Evolutionary conservation across 64 coral and sea anemone species (phyloP), one percentile per base, ranked within the genome.

Genomic region (Exaiptasia diaphana): DNA sequence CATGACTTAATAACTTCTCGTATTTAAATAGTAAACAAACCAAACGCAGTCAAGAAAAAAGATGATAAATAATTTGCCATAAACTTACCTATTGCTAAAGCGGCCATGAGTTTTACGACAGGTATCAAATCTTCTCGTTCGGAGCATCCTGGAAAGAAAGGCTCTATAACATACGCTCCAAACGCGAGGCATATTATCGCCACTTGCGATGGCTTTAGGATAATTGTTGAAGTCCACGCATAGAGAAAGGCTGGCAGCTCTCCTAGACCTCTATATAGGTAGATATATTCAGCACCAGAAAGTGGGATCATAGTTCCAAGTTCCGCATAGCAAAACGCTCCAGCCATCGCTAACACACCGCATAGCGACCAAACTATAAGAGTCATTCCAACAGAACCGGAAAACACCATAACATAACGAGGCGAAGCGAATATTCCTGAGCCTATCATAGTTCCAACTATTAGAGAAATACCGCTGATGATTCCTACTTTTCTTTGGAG

Each of bases 391-490:
- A 85, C 82, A n/a, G 82, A 85, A 62, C 82, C 70, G 3, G 82
- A 62, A 35, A 45, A 85, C 50, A 74, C 72, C 17, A 85, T 39
- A 0, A 85, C 82, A 41, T 36, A 85, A 15, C 48, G 62, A 3
- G 82, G 82, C 0, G 82, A 67, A 31, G 82, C 82, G 22, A 85
- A 85, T 9, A 85, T 85, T n/a, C 82, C 82, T 0, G 82, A 85
- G 38, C 82, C 82, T 10, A 85, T 85, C 9, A 85, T 85, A 5
- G 71, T 85, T 4, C 82, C 82, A 49, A 85, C 69, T 38, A 85
- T 60, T 53, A 85, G 50, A 3, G 69, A 73, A 13, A 85, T 52
- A 25, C 82, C 82, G 1, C 68, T 73, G 0, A 59, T 27, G 8
- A 85, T 35, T 1, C 82, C 82, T 4, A 73, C 17, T 62, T 55